Evolutionary conservation across 2,888 invertebrate genomes (phyloP), one percentile per base, ranked within the genome.

Genomic region (Tineola bisselliella): DNA sequence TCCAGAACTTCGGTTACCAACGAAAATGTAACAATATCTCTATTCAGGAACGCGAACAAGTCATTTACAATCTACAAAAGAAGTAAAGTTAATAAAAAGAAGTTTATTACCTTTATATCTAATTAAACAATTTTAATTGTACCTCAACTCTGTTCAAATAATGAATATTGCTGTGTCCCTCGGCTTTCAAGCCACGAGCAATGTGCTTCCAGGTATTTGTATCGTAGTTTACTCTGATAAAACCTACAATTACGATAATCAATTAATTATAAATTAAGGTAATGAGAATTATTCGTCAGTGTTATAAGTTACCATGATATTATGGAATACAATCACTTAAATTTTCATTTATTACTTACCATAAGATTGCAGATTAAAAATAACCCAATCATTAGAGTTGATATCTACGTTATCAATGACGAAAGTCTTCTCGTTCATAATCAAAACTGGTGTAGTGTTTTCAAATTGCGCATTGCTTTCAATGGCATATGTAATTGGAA

Each of bases 111-210:
- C 2, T 4, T 6, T 25, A 38, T 38, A 38, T 6, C 6, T 15
- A 48, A 48, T 1, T 5, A 48, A 48, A 17, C 8, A 48, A 48
- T 13, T 13, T 10, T 6, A 44, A 15, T 15, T 12, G 65, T 66
- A 93, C 84, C 79, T 95, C 94, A 0, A 94, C 94, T 68, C 94
- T 87, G 72, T 94, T 94, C 0, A 92, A 70, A 61, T 89, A 84
- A 69, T 91, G 88, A 62, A 94, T 91, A 2, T 69, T 70, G 60
- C 71, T 68, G 33, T 88, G 86, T 15, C 77, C 64, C 19, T 82
- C 77, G 1, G 70, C 71, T 63, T 80, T 79, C 2, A 90, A 70
- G 30, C 83, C 88, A 0, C 71, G 65, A 8, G 76, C 73, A 60
- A 91, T 84, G 1, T 76, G 67, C 0, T 74, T 63, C 91, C 91